Evolutionary conservation across 35 echinoderm and acorn worm species (phyloP).

Genomic region (Holothuria glaberrima): DNA sequence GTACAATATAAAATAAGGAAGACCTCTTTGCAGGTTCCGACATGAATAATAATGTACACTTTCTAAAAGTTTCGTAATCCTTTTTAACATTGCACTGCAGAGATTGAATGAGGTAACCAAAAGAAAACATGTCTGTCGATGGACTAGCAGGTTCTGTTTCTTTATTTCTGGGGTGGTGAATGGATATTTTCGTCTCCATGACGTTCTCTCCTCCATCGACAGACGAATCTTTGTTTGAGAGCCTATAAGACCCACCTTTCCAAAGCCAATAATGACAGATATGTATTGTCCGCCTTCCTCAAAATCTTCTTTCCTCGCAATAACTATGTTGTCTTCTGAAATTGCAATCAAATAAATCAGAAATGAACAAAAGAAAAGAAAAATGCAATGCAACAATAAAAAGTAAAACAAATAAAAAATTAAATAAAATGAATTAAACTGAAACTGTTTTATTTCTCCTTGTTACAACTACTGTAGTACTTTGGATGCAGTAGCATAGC

Average conservation of each 20-base stretch:
- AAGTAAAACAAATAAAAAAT: too few species aligned
- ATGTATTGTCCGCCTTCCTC: not conserved
- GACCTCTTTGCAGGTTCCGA: slow-evolving; percentile 12
- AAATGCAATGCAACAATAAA: too few species aligned
- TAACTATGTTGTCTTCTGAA: too few species aligned
- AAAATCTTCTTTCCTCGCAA: too few species aligned
- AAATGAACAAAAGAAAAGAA: too few species aligned
- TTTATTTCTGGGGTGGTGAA: slow-evolving; percentile 3
- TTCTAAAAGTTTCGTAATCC: not conserved
- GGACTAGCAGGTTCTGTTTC: not conserved
- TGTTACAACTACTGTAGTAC: not conserved
- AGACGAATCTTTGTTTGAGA: not conserved
- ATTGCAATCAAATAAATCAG: too few species aligned
- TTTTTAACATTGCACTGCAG: not conserved
- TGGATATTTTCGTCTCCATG: slow-evolving; percentile 12
- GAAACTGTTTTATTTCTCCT: not conserved
- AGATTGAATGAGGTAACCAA: not conserved
- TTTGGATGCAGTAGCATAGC: not conserved
- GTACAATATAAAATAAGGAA: slow-evolving; percentile 6
- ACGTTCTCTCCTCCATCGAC: not conserved
- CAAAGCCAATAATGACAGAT: not conserved
- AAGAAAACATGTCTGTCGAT: slow-evolving; percentile 14
- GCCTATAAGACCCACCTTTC: not conserved
- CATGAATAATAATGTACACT: not conserved
- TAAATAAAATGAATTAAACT: slow-evolving; percentile 3